Evolutionary conservation across 2,797 vertebrate genomes (phyloP).

Genomic region (Sebastes oblongus): DNA sequence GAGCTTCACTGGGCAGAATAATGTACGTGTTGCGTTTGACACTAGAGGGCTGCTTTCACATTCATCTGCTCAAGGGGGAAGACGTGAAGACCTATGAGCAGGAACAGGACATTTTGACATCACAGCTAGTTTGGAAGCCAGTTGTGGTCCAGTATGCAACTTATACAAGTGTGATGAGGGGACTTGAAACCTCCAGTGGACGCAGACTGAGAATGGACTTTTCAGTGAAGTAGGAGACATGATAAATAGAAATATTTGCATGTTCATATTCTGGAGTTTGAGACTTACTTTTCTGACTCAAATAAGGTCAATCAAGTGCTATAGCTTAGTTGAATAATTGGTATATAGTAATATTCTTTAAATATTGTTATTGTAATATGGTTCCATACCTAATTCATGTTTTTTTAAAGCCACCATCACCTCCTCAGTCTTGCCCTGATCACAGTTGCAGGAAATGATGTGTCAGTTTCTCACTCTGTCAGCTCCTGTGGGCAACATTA

Average conservation of each 20-base stretch:
- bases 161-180: neutral
- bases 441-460: constrained; percentile 47
- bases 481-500: constrained; percentile 27
- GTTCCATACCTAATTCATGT: constrained; percentile 47
- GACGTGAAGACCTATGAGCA: neutral
- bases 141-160: neutral
- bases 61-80: neutral
- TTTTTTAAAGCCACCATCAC: constrained; percentile 33
- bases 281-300: neutral
- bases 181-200: neutral
- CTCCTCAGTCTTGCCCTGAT: constrained; percentile 28
- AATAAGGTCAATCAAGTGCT: neutral
- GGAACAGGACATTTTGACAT: neutral
- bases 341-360: neutral
- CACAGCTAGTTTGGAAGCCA: neutral
- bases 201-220: fast-evolving
- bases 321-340: neutral
- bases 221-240: too few species aligned
- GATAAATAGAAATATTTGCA: neutral
- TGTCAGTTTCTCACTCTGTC: constrained; percentile 23
- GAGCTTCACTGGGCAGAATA: neutral
- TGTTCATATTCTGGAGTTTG: neutral
- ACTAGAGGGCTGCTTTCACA: neutral
- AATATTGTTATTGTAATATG: constrained; percentile 31
- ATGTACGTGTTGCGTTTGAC: neutral